phyloP scores from a whole-genome alignment of 2,113 vertebrate species.

The Ailurus styani region DNA sequence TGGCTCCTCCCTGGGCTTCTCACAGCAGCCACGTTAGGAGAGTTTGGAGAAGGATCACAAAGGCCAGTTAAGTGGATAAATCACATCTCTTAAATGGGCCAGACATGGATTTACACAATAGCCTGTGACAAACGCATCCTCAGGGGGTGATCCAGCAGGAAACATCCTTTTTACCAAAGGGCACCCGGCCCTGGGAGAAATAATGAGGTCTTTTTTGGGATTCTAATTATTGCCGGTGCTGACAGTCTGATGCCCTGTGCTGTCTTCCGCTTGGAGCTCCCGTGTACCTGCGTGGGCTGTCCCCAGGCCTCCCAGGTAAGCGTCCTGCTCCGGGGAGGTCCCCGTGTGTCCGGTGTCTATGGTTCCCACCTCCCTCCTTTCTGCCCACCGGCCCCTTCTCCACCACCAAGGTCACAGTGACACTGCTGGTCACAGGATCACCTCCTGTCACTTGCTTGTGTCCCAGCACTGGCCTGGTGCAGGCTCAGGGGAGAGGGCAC shows the following conservation, averaged over 20 bases:
- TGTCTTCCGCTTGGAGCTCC: background rate
- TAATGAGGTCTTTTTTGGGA: slow-evolving; percentile 24
- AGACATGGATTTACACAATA: slow-evolving; percentile 77
- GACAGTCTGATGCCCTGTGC: background rate
- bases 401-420: background rate
- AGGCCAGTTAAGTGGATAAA: slow-evolving; percentile 78
- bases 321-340: background rate
- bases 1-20: slow-evolving; percentile 41
- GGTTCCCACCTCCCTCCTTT: background rate
- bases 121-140: slow-evolving; percentile 75
- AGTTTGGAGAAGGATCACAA: slow-evolving; percentile 63
- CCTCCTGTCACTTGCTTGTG: background rate
- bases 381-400: accelerated
- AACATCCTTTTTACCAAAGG: slow-evolving; percentile 73
- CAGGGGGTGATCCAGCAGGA: slow-evolving; percentile 74
- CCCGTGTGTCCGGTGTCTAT: background rate
- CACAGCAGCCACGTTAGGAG: slow-evolving; percentile 65
- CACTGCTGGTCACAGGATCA: background rate
- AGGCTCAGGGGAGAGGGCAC: background rate
- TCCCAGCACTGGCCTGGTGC: accelerated
- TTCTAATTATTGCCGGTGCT: background rate
- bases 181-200: slow-evolving; percentile 55
- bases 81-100: slow-evolving; percentile 69
- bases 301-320: background rate
- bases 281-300: accelerated